Evolutionary conservation across 2,113 vertebrate species (phyloP).

Genomic region (Ictalurus punctatus): DNA sequence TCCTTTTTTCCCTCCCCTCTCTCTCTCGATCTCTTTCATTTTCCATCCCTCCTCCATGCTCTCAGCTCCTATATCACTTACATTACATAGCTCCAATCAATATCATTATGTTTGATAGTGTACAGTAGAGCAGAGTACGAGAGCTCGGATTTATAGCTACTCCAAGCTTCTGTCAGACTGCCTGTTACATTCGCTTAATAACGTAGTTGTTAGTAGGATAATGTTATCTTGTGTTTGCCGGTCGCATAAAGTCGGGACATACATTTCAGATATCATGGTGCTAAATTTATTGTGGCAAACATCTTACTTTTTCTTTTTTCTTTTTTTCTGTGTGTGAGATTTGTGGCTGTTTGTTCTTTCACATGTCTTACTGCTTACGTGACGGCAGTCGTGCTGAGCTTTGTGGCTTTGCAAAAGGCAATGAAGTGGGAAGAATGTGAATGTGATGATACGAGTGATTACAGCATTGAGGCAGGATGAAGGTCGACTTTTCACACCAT

Average conservation of each 20-base stretch:
- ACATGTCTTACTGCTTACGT: neutral
- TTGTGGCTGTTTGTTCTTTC: neutral
- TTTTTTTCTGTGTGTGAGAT: neutral
- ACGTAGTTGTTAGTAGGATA: neutral
- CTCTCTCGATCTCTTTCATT: neutral
- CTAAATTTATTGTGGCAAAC: neutral
- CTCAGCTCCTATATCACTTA: conserved; percentile 14
- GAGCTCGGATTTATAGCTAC: neutral
- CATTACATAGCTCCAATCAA: conserved; percentile 25
- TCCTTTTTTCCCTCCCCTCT: neutral
- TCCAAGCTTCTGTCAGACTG: neutral
- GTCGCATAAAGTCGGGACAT: neutral
- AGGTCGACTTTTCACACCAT: neutral
- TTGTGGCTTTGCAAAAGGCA: neutral
- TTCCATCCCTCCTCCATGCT: neutral
- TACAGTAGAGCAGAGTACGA: neutral
- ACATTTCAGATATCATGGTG: neutral
- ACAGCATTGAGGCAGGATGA: neutral
- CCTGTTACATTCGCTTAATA: neutral
- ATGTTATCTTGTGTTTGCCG: neutral
- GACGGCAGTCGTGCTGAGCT: neutral
- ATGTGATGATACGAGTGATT: neutral
- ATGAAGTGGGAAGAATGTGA: neutral
- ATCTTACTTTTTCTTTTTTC: no score
- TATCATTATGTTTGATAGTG: conserved; percentile 27